Evolutionary conservation across 2,113 vertebrate species (phyloP).

Genomic region (Felis catus): DNA sequence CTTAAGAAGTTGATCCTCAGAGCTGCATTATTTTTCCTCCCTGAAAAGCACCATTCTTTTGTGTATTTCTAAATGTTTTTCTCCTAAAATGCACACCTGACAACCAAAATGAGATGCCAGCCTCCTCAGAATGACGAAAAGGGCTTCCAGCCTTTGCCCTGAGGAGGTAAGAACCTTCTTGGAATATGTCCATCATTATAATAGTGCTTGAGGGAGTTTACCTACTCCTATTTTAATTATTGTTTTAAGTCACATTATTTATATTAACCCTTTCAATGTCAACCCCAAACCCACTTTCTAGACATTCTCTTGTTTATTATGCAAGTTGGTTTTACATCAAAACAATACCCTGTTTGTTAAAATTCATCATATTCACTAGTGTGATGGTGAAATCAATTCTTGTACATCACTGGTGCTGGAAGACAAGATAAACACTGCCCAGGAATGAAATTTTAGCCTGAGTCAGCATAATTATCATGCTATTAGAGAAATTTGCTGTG

Average conservation of each 20-base stretch:
- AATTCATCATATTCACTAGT: conserved; percentile 35
- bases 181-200: conserved; percentile 72
- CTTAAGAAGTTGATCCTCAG: neutral
- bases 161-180: conserved; percentile 39
- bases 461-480: conserved; percentile 33
- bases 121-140: conserved; percentile 5
- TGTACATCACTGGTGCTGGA: neutral
- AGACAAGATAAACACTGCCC: conserved; percentile 14
- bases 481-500: conserved; percentile 6
- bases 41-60: neutral
- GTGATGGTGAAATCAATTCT: neutral
- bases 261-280: conserved; percentile 1
- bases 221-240: conserved; percentile 58
- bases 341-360: conserved; percentile 1
- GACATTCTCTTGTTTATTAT: conserved; percentile 38
- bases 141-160: conserved; percentile 18
- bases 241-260: conserved; percentile 34
- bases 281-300: conserved; percentile 4
- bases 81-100: neutral
- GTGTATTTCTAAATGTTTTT: neutral
- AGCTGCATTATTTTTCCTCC: neutral
- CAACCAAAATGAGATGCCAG: conserved; percentile 43
- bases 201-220: conserved; percentile 65
- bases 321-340: neutral
- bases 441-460: neutral